A percentile compares a stretch with the other conserved stretches of the same genome.
These are phyloP conservation scores for Oxycera nigricornis DNA, from an alignment of 2,888 invertebrate genomes.

Conservation along the genomic window DNA sequence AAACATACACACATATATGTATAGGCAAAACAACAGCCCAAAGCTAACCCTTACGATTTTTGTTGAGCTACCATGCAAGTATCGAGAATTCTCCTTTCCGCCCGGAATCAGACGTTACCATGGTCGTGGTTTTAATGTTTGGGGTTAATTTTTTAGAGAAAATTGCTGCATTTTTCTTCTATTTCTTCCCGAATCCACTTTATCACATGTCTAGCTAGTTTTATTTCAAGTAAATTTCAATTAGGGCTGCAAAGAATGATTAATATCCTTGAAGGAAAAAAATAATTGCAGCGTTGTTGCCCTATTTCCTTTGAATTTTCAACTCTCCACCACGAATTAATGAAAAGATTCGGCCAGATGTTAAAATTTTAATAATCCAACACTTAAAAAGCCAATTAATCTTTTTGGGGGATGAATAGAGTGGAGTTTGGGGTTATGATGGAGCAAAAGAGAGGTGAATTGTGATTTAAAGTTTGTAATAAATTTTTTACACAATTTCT, in stretches of 20 bases:
- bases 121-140: neutral
- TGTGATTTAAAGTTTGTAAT: neutral
- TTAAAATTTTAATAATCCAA: constrained; percentile 20
- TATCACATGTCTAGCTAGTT: neutral
- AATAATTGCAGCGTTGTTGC: constrained; percentile 4
- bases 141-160: neutral
- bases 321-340: neutral
- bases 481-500: neutral
- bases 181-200: neutral
- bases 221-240: no score
- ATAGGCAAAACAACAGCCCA: neutral
- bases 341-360: neutral
- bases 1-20: neutral
- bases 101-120: neutral
- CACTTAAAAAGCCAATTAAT: constrained; percentile 12
- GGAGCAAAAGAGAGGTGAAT: neutral
- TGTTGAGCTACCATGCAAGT: neutral
- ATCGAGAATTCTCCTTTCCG: neutral
- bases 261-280: neutral
- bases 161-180: neutral
- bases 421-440: no score
- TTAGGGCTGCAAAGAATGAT: neutral
- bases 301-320: neutral
- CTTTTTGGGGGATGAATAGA: neutral
- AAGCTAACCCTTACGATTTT: neutral